A percentile compares a stretch with the other conserved stretches of the same genome.
phyloP scores from a whole-genome alignment of 2,888 invertebrate genomes.

The Aphidius colemani region DNA sequence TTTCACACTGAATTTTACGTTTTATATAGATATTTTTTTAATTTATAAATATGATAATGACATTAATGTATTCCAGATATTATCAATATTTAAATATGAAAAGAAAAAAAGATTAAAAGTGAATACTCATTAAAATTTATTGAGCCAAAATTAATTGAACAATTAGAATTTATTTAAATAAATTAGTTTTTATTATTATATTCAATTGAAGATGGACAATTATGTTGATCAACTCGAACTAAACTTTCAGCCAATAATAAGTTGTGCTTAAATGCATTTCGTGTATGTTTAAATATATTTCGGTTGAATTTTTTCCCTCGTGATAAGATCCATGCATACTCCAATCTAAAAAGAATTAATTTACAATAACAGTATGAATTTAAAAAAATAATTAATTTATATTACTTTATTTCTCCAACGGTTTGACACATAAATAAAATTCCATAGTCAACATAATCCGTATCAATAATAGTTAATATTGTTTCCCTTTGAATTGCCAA shows the following conservation, averaged over 20 bases:
- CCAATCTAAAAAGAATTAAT: background rate
- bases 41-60: too few relatives aligned
- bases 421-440: constrained; percentile 4
- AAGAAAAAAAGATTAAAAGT: too few relatives aligned
- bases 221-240: constrained; percentile 1
- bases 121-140: too few relatives aligned
- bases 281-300: background rate
- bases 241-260: background rate
- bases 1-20: too few relatives aligned
- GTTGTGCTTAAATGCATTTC: background rate
- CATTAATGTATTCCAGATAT: too few relatives aligned
- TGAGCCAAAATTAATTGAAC: too few relatives aligned
- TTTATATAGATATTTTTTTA: too few relatives aligned
- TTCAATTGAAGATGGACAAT: background rate
- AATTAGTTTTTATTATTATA: too few relatives aligned
- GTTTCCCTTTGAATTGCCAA: background rate
- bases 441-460: constrained; percentile 13
- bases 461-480: background rate
- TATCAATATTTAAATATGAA: too few relatives aligned
- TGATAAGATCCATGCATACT: constrained; percentile 1
- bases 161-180: too few relatives aligned
- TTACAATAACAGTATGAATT: too few relatives aligned
- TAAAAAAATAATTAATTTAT: background rate
- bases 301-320: too few relatives aligned
- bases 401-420: constrained; percentile 6